These are phyloP conservation scores for Calyptomena viridis DNA, from an alignment of 2,113 vertebrate species.

Conservation along the genomic window DNA sequence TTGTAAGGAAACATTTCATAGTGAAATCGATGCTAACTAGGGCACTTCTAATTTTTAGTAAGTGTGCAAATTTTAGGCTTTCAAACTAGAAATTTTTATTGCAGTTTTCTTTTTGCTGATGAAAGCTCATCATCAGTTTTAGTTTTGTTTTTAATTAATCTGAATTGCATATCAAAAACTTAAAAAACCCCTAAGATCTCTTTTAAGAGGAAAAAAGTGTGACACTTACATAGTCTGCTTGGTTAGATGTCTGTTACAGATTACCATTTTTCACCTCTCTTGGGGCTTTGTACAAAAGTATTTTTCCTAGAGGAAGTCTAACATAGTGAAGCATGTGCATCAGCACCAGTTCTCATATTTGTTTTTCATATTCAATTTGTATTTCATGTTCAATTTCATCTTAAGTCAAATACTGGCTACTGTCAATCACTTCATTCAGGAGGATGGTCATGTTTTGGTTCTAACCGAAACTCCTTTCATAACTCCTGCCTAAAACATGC, in stretches of 20 bases:
- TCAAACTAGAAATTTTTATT: background rate
- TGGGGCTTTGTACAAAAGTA: background rate
- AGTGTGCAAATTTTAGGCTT: background rate
- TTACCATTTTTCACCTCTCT: background rate
- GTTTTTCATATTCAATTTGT: too few relatives aligned
- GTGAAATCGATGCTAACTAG: background rate
- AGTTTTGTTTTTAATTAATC: background rate
- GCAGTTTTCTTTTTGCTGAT: background rate
- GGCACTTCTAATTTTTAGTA: background rate
- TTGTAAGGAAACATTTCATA: background rate
- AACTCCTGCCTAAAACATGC: constrained; percentile 34
- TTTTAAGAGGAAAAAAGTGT: background rate
- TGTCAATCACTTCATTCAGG: background rate
- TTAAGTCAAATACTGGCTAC: background rate
- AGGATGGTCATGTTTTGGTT: constrained; percentile 13
- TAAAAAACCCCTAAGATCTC: background rate
- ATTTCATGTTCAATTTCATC: too few relatives aligned
- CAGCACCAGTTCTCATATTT: constrained; percentile 13
- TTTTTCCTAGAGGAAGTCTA: background rate
- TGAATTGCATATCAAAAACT: background rate
- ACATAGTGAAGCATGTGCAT: background rate
- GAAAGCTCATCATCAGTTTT: background rate
- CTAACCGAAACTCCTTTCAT: background rate
- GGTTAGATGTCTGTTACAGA: background rate
- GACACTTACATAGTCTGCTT: background rate